Evolutionary conservation across 2,797 vertebrate species (phyloP).

Genomic region (Lemur catta): DNA sequence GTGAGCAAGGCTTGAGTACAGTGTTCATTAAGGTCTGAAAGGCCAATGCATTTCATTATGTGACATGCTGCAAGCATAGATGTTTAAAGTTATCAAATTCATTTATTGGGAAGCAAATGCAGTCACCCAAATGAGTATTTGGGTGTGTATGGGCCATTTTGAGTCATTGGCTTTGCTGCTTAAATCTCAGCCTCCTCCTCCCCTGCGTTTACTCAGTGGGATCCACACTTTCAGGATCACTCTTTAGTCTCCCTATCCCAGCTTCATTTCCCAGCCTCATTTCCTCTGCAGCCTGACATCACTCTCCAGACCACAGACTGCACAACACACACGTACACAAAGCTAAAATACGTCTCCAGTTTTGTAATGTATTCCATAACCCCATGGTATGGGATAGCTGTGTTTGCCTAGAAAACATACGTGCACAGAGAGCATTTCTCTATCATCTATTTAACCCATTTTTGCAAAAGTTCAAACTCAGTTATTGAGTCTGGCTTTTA

Average conservation of each 20-base stretch:
- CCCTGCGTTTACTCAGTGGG: background rate
- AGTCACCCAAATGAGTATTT: background rate
- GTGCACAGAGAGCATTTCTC: background rate
- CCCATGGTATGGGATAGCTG: background rate
- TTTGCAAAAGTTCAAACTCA: background rate
- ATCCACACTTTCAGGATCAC: background rate
- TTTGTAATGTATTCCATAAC: background rate
- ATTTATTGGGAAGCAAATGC: constrained; percentile 10
- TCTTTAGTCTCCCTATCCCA: background rate
- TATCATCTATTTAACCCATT: background rate
- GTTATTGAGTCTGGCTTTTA: background rate
- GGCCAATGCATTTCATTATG: background rate
- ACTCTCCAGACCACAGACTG: background rate
- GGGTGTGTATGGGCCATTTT: background rate
- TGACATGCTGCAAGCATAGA: background rate
- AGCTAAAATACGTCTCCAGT: background rate
- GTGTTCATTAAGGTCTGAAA: background rate
- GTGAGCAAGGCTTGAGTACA: background rate
- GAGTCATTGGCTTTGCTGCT: background rate
- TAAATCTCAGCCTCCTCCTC: background rate
- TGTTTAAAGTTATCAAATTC: background rate
- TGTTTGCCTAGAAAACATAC: background rate
- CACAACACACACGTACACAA: background rate
- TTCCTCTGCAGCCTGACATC: background rate
- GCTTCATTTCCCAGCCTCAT: background rate